A percentile compares a stretch with the other conserved stretches of the same genome.
These are phyloP conservation scores for Rutilus rutilus DNA, from an alignment of 2,113 vertebrate species.

Conservation along the genomic window DNA sequence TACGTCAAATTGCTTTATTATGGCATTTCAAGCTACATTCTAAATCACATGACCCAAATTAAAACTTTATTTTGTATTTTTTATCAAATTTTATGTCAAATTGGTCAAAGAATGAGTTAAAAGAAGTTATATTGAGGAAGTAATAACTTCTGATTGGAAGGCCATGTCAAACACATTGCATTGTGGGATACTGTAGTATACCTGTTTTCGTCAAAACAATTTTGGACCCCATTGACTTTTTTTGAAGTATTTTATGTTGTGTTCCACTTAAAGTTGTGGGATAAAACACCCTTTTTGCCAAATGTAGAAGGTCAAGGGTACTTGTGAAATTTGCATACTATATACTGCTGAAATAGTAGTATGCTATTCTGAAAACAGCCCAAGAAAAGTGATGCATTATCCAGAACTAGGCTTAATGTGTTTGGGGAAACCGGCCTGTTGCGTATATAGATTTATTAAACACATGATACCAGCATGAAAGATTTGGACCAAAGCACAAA, in stretches of 20 bases:
- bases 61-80: too few species aligned
- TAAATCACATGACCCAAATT: too few species aligned
- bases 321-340: neutral
- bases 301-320: neutral
- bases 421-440: neutral
- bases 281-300: neutral
- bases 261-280: neutral
- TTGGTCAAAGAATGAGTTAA: too few species aligned
- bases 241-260: neutral
- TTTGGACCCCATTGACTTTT: neutral
- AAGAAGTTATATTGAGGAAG: too few species aligned
- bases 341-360: neutral
- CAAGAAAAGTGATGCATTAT: conserved; percentile 6
- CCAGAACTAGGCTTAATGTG: conserved; percentile 22
- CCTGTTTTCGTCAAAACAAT: too few species aligned
- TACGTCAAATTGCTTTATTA: too few species aligned
- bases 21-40: too few species aligned
- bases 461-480: neutral
- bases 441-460: conserved; percentile 9
- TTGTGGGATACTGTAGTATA: too few species aligned
- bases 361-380: neutral
- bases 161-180: too few species aligned
- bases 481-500: neutral
- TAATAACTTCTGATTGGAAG: too few species aligned
- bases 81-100: too few species aligned